A percentile compares a stretch with the other conserved stretches of the same genome.
phyloP scores from a whole-genome alignment of 2,797 vertebrate species.

The Schizothorax lantsangensis region DNA sequence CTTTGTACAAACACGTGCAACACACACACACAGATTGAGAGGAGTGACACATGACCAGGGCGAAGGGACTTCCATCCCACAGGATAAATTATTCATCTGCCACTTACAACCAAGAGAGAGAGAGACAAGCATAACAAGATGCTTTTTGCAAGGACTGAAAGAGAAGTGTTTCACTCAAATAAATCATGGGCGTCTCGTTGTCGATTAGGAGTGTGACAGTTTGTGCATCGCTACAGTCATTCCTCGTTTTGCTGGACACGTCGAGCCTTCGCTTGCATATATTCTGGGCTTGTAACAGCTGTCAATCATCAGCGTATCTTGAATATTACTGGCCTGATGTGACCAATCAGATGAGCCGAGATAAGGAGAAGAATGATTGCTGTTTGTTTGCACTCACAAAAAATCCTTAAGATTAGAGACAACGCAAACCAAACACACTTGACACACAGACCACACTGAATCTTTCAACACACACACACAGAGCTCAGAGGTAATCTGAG shows the following conservation, averaged over 20 bases:
- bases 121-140: constrained; percentile 42
- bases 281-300: neutral
- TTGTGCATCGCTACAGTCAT: neutral
- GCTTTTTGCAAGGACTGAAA: constrained; percentile 25
- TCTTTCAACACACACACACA: constrained; percentile 21
- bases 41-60: constrained; percentile 49
- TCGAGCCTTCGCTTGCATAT: neutral
- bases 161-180: constrained; percentile 21
- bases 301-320: neutral
- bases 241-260: constrained; percentile 1
- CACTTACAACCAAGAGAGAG: constrained; percentile 16
- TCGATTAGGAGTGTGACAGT: constrained; percentile 16
- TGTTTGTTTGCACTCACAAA: constrained; percentile 18
- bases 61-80: constrained; percentile 39
- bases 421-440: constrained; percentile 26
- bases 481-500: constrained; percentile 5
- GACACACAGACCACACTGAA: constrained; percentile 10
- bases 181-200: constrained; percentile 20
- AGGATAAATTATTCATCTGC: constrained; percentile 59
- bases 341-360: constrained; percentile 28
- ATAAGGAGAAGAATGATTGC: constrained; percentile 27
- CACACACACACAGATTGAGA: constrained; percentile 8
- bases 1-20: constrained; percentile 47
- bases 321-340: constrained; percentile 3
- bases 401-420: constrained; percentile 38